Evolutionary conservation across 2,888 invertebrate species (phyloP).

Genomic region (Synanthedon formicaeformis): DNA sequence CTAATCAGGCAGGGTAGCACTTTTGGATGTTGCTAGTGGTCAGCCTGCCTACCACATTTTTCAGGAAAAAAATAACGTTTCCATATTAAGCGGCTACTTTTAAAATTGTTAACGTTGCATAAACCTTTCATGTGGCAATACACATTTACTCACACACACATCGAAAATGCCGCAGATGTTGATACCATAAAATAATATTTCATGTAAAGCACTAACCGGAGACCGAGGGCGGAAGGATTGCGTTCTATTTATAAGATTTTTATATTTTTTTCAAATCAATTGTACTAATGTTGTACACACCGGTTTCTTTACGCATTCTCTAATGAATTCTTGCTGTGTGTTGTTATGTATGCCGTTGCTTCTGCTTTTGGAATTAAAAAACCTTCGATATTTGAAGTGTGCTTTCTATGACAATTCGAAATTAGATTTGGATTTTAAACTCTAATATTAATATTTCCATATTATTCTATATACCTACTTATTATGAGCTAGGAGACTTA

Average conservation of each 20-base stretch:
- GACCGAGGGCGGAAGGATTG: constrained; percentile 69
- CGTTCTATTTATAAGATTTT: constrained; percentile 65
- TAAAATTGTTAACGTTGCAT: constrained; percentile 62
- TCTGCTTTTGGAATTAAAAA: no score
- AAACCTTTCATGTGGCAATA: constrained; percentile 42
- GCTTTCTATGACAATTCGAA: no score
- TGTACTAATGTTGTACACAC: constrained; percentile 27
- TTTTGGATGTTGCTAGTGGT: no score
- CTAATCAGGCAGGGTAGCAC: no score
- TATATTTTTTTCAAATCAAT: constrained; percentile 63
- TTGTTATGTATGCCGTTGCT: no score
- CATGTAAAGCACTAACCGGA: constrained; percentile 67
- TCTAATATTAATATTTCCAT: no score
- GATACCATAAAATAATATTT: constrained; percentile 71
- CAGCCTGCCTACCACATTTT: no score
- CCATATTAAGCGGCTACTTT: constrained; percentile 15
- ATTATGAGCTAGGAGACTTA: no score
- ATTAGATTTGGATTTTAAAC: no score
- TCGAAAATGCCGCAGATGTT: constrained; percentile 56
- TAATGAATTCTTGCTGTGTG: not conserved
- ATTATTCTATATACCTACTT: no score
- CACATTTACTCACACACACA: constrained; percentile 36
- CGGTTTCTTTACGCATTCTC: constrained; percentile 25
- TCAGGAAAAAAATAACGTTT: no score
- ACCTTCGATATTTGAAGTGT: no score